Conservation (phyloP, 2,888 invertebrate species). For the Dioctria linearis region DNA sequence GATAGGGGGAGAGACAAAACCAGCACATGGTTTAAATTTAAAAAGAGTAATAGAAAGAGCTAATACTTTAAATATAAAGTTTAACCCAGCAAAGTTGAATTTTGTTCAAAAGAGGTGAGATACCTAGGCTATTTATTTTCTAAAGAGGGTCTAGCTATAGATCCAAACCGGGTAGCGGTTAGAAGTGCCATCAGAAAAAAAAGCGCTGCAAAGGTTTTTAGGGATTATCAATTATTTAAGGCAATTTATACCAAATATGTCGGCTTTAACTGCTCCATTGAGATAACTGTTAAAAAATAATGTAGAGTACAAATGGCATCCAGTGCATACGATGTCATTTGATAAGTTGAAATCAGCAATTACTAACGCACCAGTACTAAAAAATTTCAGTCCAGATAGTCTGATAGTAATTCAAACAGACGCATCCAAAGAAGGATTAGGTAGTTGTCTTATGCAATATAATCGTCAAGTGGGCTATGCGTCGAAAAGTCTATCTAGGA, state of each 20-base stretch:
- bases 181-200: neutral
- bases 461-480: slow-evolving; percentile 58
- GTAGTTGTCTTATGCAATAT: slow-evolving; percentile 5
- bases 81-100: slow-evolving; percentile 63
- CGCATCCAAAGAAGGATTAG: too few species aligned
- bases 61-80: slow-evolving; percentile 61
- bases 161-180: neutral
- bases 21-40: slow-evolving; percentile 61
- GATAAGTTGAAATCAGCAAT: neutral
- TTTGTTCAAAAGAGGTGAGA: slow-evolving; percentile 60
- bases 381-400: neutral
- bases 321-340: neutral
- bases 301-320: neutral
- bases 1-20: slow-evolving; percentile 40
- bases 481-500: slow-evolving; percentile 59
- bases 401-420: neutral
- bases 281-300: neutral
- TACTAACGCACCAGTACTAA: neutral
- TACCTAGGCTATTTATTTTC: slow-evolving; percentile 61
- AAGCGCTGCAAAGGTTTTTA: neutral
- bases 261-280: neutral
- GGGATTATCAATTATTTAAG: neutral
- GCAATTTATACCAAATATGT: slow-evolving; percentile 13
- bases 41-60: slow-evolving; percentile 61
- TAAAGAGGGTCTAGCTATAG: slow-evolving; percentile 39